These are phyloP conservation scores for Euborellia annulipes DNA, from an alignment of 1,140 invertebrate genomes.

Conservation along the genomic window DNA sequence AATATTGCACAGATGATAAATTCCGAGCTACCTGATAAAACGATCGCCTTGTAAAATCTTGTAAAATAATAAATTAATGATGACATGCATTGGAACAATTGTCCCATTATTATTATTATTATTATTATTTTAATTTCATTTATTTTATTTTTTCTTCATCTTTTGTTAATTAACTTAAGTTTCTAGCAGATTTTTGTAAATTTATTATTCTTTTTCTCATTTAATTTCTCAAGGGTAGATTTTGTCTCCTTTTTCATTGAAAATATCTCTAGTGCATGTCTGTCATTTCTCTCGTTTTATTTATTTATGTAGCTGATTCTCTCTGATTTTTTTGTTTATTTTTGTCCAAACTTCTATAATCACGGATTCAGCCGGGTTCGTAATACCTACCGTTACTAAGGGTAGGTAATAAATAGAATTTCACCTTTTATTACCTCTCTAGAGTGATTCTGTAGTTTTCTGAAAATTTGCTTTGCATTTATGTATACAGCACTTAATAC, in stretches of 20 bases:
- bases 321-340: constrained; percentile 14
- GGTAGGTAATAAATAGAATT: constrained; percentile 24
- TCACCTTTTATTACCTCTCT: too few species aligned
- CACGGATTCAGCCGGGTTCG: constrained; percentile 26
- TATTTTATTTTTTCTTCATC: not conserved
- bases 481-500: too few species aligned
- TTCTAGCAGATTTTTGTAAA: too few species aligned
- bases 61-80: too few species aligned
- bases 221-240: not conserved
- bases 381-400: constrained; percentile 32
- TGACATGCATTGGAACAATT: constrained; percentile 6
- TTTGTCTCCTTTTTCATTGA: constrained; percentile 2
- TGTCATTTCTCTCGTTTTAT: constrained; percentile 3
- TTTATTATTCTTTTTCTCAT: not conserved
- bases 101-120: too few species aligned
- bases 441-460: too few species aligned
- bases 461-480: too few species aligned
- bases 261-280: constrained; percentile 7
- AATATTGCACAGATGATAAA: too few species aligned
- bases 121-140: too few species aligned
- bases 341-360: constrained; percentile 10
- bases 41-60: too few species aligned
- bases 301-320: constrained; percentile 10
- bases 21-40: too few species aligned
- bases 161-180: not conserved